A percentile compares a stretch with the other conserved stretches of the same genome.
phyloP scores from a whole-genome alignment of 2,113 vertebrate genomes.

The Gorsachius goisagi region DNA sequence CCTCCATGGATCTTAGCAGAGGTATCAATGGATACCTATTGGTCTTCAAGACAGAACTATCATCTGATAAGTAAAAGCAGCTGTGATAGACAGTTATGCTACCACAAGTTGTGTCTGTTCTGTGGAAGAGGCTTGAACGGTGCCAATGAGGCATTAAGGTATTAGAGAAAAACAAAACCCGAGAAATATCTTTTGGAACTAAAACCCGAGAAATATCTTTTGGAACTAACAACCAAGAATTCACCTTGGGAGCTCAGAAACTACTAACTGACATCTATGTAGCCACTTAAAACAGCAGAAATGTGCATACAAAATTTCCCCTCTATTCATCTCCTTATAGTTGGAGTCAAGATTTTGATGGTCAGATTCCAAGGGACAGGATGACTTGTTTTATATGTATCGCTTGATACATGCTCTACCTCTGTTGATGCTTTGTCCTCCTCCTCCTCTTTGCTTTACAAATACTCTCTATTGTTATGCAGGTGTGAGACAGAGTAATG shows the following conservation, averaged over 20 bases:
- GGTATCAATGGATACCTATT: not conserved
- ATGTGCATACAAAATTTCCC: not conserved
- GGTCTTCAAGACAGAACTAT: not conserved
- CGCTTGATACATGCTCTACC: not conserved
- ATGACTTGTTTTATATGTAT: not conserved
- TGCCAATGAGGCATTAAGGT: not conserved
- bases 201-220: not conserved
- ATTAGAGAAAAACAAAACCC: not conserved
- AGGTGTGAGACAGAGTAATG: not conserved
- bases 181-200: not conserved
- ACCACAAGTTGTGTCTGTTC: not conserved
- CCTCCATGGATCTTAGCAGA: not conserved
- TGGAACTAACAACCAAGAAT: not conserved
- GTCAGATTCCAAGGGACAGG: not conserved
- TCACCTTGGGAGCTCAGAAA: not conserved
- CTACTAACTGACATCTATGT: not conserved
- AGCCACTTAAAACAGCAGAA: not conserved
- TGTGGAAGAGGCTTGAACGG: not conserved
- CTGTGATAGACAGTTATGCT: not conserved
- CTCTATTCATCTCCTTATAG: not conserved
- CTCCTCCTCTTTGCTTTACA: not conserved
- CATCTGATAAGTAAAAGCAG: not conserved
- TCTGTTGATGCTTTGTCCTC: not conserved
- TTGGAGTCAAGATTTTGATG: not conserved
- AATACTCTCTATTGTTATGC: not conserved